Base-by-base conservation (phyloP, 2,113 vertebrate genomes). In the Neoarius graeffei region DNA sequence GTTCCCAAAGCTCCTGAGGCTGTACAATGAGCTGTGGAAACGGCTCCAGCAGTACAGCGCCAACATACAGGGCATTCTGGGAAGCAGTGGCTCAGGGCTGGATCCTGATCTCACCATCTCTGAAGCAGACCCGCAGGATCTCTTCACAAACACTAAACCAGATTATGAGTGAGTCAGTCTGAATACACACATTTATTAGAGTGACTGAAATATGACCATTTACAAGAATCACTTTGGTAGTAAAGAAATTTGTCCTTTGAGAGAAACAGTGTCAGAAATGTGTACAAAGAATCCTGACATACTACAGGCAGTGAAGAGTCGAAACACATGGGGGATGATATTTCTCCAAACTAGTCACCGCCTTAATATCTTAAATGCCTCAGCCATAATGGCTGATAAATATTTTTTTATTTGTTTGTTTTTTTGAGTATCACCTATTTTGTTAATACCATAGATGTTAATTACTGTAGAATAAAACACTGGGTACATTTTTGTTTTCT, bases 21-120 rank as follows among this genome's bases (percentile, higher is more conserved):
- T 99, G 48, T 99, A 97, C 94, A 99, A 99, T 85, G 98, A 99
- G 81, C 93, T 99, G 90, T 99, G 98, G 98, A 98, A 98, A 57
- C 97, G 98, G 27, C 95, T 99, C 91, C 98, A 98, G 91, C 97
- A 99, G 71, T 98, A 97, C 85, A 97, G 95, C 88, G 89, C 95
- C 90, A 97, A 95, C 92, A 96, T 97, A 92, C 97, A 97, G 91
- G 97, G 96, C 85, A 95, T 92, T 57, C 94, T 97, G 86, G 94
- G 90, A 30, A 91, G 92, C 88, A 90, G 94, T 4, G 91, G 89
- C 84, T 90, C 92, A 11, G 92, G 91, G 64, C 74, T 96, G 59
- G 97, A 99, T 82, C 89, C 96, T 85, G 97, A 97, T 27, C 76
- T 96, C 4, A 93, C 94, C 1, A 89, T 94, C 71, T 86, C 94